Conservation (phyloP, 2,797 vertebrate species). For the Australoheros facetus region DNA sequence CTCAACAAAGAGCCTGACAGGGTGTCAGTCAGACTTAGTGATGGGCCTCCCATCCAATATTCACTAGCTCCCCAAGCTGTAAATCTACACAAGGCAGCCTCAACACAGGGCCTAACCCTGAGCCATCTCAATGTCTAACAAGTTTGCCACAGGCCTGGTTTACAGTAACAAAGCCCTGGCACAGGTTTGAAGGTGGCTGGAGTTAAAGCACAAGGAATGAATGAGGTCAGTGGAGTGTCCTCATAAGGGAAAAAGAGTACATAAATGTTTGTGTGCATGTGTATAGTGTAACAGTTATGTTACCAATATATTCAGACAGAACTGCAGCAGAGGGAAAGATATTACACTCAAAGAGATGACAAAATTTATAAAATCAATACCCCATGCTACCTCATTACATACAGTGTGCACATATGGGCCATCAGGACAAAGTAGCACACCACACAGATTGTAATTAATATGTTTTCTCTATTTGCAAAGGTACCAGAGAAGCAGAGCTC, state of each 20-base stretch:
- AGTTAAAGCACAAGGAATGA: constrained; percentile 34
- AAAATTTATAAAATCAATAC: neutral
- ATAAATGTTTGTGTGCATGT: constrained; percentile 27
- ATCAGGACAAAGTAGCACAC: neutral
- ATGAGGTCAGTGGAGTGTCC: constrained; percentile 21
- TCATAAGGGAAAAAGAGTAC: neutral
- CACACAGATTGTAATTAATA: neutral
- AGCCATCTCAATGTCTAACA: constrained; percentile 65
- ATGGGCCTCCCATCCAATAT: constrained; percentile 85
- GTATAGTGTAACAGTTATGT: constrained; percentile 34
- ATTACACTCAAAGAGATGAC: neutral
- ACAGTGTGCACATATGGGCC: neutral
- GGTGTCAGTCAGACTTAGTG: constrained; percentile 81
- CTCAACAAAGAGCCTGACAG: constrained; percentile 79
- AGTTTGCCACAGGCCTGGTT: constrained; percentile 56
- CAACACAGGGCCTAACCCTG: constrained; percentile 46
- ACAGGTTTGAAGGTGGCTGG: constrained; percentile 46
- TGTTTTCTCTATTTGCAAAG: neutral
- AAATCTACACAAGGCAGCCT: constrained; percentile 74
- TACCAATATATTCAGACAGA: constrained; percentile 34
- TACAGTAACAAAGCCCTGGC: constrained; percentile 61
- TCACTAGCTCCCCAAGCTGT: constrained; percentile 80
- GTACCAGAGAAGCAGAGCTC: constrained; percentile 19
- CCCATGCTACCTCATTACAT: neutral
- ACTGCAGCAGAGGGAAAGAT: neutral